phyloP scores from a whole-genome alignment of 2,113 vertebrate genomes.

The Myodes glareolus region DNA sequence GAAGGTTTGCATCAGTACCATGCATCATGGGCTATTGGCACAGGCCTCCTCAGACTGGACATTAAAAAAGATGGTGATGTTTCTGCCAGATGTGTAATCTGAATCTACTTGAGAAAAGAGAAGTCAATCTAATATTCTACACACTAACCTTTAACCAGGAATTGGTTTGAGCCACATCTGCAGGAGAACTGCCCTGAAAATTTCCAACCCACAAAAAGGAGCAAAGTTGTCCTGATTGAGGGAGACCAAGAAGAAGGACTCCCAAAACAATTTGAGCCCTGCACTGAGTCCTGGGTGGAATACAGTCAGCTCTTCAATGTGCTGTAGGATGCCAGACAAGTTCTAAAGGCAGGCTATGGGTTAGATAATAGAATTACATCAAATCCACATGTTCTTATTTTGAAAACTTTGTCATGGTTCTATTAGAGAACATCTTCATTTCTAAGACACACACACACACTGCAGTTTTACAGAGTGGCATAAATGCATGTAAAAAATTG shows the following conservation, averaged over 20 bases:
- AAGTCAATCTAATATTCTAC: neutral
- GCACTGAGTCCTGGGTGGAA: neutral
- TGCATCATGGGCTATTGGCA: neutral
- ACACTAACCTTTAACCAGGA: neutral
- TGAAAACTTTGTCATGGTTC: neutral
- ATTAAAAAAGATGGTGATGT: neutral
- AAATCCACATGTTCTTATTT: slow-evolving; percentile 3
- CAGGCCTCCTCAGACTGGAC: neutral
- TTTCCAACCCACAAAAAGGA: neutral
- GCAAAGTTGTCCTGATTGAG: neutral
- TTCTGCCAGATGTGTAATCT: neutral
- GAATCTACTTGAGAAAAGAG: neutral
- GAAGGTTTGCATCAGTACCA: neutral
- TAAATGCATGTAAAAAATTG: too few relatives aligned
- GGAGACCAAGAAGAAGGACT: neutral
- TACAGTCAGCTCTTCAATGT: neutral
- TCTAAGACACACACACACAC: neutral
- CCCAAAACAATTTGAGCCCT: neutral
- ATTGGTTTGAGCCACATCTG: neutral
- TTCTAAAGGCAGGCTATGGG: neutral
- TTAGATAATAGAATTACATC: neutral
- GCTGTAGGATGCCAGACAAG: neutral
- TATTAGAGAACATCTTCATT: neutral
- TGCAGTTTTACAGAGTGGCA: neutral
- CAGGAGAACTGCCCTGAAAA: neutral